Evolutionary conservation across 2,797 vertebrate genomes (phyloP).

Genomic region (Mus spretus): DNA sequence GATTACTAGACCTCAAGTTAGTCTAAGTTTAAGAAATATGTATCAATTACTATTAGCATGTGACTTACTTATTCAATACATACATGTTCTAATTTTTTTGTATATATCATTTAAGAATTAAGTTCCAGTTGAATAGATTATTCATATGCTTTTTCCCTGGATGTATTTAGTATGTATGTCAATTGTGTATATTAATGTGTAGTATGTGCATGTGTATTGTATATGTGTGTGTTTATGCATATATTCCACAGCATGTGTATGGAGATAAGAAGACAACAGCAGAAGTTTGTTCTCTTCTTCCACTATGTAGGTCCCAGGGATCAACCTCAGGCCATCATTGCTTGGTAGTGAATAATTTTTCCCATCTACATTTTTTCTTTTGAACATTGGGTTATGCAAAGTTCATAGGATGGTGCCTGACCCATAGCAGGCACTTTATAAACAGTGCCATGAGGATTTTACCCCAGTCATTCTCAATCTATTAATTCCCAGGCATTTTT

Average conservation of each 20-base stretch:
- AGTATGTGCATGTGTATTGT: neutral
- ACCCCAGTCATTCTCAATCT: neutral
- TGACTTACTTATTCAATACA: neutral
- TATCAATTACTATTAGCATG: neutral
- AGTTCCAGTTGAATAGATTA: neutral
- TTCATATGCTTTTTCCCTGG: neutral
- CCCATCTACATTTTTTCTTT: neutral
- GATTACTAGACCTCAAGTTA: neutral
- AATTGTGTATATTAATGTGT: neutral
- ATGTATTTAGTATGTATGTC: neutral
- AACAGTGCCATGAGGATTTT: neutral
- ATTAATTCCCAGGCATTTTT: neutral
- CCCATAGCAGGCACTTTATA: neutral
- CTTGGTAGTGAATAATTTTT: neutral
- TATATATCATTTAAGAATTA: neutral
- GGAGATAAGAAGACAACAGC: no score
- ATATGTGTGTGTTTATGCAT: neutral
- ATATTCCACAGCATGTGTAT: no score
- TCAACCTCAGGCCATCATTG: no score
- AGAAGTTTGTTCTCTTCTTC: neutral
- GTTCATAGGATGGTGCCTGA: neutral
- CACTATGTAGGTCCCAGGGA: no score
- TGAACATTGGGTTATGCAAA: neutral
- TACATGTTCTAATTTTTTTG: constrained; percentile 13
- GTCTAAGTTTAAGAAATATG: neutral